phyloP scores from a whole-genome alignment of 2,113 vertebrate species.

The Cyanoderma ruficeps region DNA sequence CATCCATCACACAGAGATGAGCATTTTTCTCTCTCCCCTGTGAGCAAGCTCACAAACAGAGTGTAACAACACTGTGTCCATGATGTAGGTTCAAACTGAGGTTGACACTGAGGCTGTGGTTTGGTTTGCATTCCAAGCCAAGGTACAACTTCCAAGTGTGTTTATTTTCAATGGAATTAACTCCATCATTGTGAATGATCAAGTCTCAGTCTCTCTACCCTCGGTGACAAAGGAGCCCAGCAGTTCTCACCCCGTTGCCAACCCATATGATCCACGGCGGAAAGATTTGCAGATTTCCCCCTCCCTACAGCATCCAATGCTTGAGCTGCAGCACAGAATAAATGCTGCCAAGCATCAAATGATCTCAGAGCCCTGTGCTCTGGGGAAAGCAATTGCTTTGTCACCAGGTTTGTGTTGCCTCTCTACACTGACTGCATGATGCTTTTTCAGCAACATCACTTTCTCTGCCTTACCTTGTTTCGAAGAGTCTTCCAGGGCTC shows the following conservation, averaged over 20 bases:
- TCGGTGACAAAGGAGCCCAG: rapidly evolving
- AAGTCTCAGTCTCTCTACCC: background rate
- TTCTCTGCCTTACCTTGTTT: background rate
- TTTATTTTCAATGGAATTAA: background rate
- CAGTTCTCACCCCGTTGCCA: background rate
- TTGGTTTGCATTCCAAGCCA: background rate
- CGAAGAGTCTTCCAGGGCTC: background rate
- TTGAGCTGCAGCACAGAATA: background rate
- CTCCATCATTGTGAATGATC: rapidly evolving
- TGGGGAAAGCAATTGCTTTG: rapidly evolving
- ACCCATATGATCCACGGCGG: background rate
- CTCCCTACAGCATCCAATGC: rapidly evolving
- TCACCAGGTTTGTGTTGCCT: background rate
- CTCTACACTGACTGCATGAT: rapidly evolving
- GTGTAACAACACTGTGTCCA: background rate
- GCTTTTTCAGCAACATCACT: rapidly evolving
- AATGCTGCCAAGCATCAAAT: background rate
- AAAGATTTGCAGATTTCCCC: rapidly evolving
- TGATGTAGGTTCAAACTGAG: background rate
- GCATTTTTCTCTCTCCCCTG: background rate
- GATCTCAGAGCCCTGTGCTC: rapidly evolving
- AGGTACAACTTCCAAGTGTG: background rate
- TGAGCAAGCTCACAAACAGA: background rate
- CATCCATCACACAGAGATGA: no score
- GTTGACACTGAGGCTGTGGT: background rate